A percentile compares a stretch with the other conserved stretches of the same genome.
Evolutionary conservation across 2,797 vertebrate genomes (phyloP).

Genomic region (Semaprochilodus insignis): DNA sequence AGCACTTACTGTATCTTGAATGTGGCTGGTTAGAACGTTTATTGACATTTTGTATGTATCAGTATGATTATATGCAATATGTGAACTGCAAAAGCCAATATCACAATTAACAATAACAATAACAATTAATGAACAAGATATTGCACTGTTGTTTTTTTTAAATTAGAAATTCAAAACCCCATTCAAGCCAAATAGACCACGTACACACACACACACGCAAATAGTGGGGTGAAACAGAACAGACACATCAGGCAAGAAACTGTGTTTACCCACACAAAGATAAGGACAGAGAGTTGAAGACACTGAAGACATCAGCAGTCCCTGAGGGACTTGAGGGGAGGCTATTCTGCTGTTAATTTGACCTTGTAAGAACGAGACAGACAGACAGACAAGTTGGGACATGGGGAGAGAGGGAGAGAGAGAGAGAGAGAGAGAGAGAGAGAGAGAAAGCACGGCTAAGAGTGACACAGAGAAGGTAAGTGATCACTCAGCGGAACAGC

Average conservation of each 20-base stretch:
- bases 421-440: background rate
- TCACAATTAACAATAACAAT: too few relatives aligned
- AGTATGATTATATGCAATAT: too few relatives aligned
- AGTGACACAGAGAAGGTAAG: too few relatives aligned
- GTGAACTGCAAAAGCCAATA: background rate
- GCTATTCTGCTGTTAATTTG: conserved; percentile 23
- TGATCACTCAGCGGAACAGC: conserved; percentile 40
- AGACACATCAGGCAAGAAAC: background rate
- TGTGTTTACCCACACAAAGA: conserved; percentile 18
- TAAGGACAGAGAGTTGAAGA: conserved; percentile 32
- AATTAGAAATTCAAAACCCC: background rate
- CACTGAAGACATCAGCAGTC: conserved; percentile 21
- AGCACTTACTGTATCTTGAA: too few relatives aligned
- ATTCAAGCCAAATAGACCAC: background rate
- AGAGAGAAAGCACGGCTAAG: background rate
- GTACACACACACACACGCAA: background rate
- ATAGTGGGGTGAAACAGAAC: background rate
- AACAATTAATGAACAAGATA: background rate
- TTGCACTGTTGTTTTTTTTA: background rate
- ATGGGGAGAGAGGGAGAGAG: background rate
- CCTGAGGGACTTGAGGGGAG: background rate
- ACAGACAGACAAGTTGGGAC: background rate
- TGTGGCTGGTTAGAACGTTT: too few relatives aligned
- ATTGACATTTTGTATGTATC: too few relatives aligned
- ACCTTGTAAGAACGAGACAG: conserved; percentile 28